Base-by-base conservation (phyloP, 2,888 invertebrate genomes). In the Ophioninae sp. region DNA sequence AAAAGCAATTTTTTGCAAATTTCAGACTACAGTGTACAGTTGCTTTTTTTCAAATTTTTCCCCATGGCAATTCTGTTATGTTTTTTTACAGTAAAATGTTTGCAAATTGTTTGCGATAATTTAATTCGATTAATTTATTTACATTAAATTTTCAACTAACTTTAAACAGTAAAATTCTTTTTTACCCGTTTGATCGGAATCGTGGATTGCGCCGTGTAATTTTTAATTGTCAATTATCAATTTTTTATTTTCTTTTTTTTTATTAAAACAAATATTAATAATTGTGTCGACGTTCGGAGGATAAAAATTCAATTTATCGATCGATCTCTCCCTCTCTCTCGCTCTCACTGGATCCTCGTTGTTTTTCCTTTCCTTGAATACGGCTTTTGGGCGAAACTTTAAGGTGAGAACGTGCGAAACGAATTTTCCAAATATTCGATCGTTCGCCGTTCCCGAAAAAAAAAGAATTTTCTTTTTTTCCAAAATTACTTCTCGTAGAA, bases 291-390 rank as follows among this genome's bases (percentile, higher is more conserved):
- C 37, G 56, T 61, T 72, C 59, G 39, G 39, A 72, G 21, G 21
- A 72, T 61, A 50, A 13, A 13, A 17, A 50, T 50, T 17, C 50
- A 6, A 17, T 17, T 50, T 50, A 17, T 50, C 17, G 41, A 8
- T 41, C 41, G 7, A 41, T 41, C 41, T 50, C 50, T 17, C 59
- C 39, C 72, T 39, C 20, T 21, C 57, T 39, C 39, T 30, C 17
- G 13, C 59, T 2, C 17, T 64, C 30, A 41, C 59, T 44, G 62
- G 30, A 68, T 76, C 62, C 76, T 75, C 56, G 21, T 72, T 72
- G 72, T 62, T 76, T 69, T 56, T 44, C 70, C 79, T 67, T 30
- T 62, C 72, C 76, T 72, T 68, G 39, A 56, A 56, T 82, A 57
- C 68, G 77, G 64, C 68, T 73, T 44, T 59, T 82, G 70, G 41